Percentiles rank a stretch among this genome's conserved stretches.
phyloP scores from a whole-genome alignment of 1,140 invertebrate genomes.

The Belonocnema kinseyi region DNA sequence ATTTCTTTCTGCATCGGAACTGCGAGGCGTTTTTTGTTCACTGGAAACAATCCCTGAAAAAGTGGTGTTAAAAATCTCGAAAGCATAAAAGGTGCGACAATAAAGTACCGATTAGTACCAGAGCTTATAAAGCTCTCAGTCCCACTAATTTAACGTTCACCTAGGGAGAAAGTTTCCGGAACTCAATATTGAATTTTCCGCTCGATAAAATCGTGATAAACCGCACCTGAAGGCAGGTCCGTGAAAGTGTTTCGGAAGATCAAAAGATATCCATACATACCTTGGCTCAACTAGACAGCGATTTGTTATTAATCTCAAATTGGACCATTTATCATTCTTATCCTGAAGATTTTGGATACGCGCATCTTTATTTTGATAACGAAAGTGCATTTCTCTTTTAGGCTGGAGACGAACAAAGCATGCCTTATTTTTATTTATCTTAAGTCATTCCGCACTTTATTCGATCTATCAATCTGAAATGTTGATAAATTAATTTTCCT shows the following conservation, averaged over 20 bases:
- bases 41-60: constrained; percentile 37
- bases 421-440: background rate
- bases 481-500: background rate
- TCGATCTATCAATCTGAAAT: constrained; percentile 26
- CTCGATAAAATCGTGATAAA: constrained; percentile 46
- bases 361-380: background rate
- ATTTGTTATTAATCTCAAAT: constrained; percentile 18
- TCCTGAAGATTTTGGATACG: background rate
- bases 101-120: constrained; percentile 50
- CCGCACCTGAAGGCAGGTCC: constrained; percentile 20
- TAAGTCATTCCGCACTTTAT: background rate
- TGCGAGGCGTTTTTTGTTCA: background rate
- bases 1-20: too few species aligned
- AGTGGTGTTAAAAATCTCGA: constrained; percentile 45
- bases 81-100: constrained; percentile 41
- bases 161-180: background rate
- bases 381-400: constrained; percentile 6
- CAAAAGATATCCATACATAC: background rate
- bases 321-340: constrained; percentile 30
- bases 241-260: background rate
- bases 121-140: background rate
- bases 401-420: background rate
- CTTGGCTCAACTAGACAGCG: background rate
- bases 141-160: background rate
- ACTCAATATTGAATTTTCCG: constrained; percentile 47